Percentiles rank a stretch among this genome's conserved stretches.
Conservation (phyloP, 2,888 invertebrate species). For the Cryptus armator region DNA sequence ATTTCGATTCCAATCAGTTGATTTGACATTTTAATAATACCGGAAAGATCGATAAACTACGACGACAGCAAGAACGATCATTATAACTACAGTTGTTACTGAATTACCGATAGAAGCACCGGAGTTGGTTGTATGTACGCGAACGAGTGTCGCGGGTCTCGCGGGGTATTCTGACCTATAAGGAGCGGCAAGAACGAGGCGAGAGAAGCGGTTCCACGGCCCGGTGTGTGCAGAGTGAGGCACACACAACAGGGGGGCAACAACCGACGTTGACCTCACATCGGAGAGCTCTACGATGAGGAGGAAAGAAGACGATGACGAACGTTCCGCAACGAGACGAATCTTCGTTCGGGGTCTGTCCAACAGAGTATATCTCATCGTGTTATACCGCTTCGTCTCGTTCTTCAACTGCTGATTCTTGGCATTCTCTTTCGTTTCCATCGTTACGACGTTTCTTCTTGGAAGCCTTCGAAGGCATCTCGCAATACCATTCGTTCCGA, state of each 20-base stretch:
- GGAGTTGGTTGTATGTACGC: not conserved
- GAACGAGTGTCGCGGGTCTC: slow-evolving; percentile 30
- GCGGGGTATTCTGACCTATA: slow-evolving; percentile 56
- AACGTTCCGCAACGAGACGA: slow-evolving; percentile 38
- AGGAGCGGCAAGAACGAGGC: slow-evolving; percentile 53
- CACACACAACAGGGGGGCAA: slow-evolving; percentile 75
- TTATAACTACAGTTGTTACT: not conserved
- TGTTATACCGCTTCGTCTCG: not conserved
- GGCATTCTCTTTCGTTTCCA: not conserved
- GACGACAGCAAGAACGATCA: not conserved
- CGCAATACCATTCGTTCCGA: not conserved
- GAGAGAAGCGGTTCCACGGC: slow-evolving; percentile 60
- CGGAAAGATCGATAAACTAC: no score
- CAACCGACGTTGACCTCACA: slow-evolving; percentile 81
- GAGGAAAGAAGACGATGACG: slow-evolving; percentile 45
- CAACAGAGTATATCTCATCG: slow-evolving; percentile 16
- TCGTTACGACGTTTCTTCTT: slow-evolving; percentile 10
- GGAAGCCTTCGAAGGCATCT: not conserved
- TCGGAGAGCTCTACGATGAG: slow-evolving; percentile 30
- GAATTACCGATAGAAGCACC: not conserved
- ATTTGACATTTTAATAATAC: no score
- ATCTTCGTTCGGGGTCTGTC: not conserved
- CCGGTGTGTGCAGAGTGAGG: slow-evolving; percentile 58
- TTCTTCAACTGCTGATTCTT: not conserved
- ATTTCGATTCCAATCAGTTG: no score